Evolutionary conservation across 2,888 invertebrate species (phyloP).

Genomic region (Eupeodes latifasciatus): DNA sequence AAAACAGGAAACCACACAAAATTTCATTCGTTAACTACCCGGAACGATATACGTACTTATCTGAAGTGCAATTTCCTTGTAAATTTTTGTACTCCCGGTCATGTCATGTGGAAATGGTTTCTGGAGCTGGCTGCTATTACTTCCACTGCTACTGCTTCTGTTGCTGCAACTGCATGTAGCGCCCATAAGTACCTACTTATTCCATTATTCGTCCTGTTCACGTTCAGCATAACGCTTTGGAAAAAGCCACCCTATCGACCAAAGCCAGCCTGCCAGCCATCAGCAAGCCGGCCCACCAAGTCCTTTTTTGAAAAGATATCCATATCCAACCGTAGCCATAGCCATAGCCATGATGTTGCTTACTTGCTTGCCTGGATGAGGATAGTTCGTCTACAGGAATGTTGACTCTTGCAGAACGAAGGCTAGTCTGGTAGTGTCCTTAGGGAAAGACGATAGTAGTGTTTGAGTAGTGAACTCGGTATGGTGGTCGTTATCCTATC

Average conservation of each 20-base stretch:
- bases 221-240: conserved; percentile 74
- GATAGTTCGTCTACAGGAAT: conserved; percentile 44
- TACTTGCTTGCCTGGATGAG: background rate
- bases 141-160: conserved; percentile 27
- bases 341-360: conserved; percentile 46
- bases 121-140: conserved; percentile 5
- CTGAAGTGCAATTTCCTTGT: conserved; percentile 78
- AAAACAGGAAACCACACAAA: conserved; percentile 78
- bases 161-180: conserved; percentile 63
- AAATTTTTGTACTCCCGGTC: conserved; percentile 75
- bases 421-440: conserved; percentile 58
- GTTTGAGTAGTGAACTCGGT: conserved; percentile 41
- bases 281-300: background rate
- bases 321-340: conserved; percentile 42
- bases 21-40: conserved; percentile 78
- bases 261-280: conserved; percentile 44
- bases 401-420: conserved; percentile 49
- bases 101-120: conserved; percentile 70
- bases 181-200: conserved; percentile 75
- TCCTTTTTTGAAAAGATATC: conserved; percentile 38
- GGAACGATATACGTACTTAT: conserved; percentile 77
- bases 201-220: conserved; percentile 75
- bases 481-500: conserved; percentile 42
- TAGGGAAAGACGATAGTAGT: conserved; percentile 30
- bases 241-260: conserved; percentile 65